phyloP scores from a whole-genome alignment of 1,140 invertebrate species.

The Scaptomyza pallida region DNA sequence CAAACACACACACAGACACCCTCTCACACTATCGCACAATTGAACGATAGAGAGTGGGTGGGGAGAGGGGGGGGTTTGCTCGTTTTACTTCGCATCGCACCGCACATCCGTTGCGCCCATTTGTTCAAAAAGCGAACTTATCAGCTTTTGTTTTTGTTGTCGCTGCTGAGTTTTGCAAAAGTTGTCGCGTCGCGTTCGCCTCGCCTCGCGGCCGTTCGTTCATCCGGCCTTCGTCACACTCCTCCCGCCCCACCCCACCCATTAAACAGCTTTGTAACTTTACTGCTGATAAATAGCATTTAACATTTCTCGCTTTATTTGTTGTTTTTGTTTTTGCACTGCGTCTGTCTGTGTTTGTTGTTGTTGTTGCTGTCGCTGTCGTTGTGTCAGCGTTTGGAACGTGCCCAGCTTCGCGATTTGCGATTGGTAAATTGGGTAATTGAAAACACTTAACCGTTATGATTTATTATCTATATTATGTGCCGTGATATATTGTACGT shows the following conservation, averaged over 20 bases:
- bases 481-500: slow-evolving; percentile 47
- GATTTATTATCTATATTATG: slow-evolving; percentile 73
- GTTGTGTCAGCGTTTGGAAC: slow-evolving; percentile 51
- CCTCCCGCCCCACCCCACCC: neutral
- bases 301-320: slow-evolving; percentile 55
- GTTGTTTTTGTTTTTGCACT: slow-evolving; percentile 14
- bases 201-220: slow-evolving; percentile 16
- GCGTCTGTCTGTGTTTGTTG: slow-evolving; percentile 12
- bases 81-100: slow-evolving; percentile 30
- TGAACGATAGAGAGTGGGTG: neutral
- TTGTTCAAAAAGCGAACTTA: slow-evolving; percentile 63
- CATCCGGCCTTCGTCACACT: slow-evolving; percentile 47
- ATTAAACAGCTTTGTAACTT: slow-evolving; percentile 27
- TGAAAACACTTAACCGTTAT: slow-evolving; percentile 77
- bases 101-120: slow-evolving; percentile 34
- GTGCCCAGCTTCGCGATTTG: slow-evolving; percentile 74
- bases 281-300: slow-evolving; percentile 73
- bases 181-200: slow-evolving; percentile 27
- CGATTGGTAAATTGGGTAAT: slow-evolving; percentile 82
- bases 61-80: slow-evolving; percentile 48
- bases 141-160: slow-evolving; percentile 25
- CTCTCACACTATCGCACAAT: neutral
- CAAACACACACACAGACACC: slow-evolving; percentile 39
- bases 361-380: slow-evolving; percentile 4
- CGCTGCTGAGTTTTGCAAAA: slow-evolving; percentile 48